Evolutionary conservation across 2,797 vertebrate species (phyloP), one percentile per base, ranked within the genome.

Genomic region (Coregonus suidteri): DNA sequence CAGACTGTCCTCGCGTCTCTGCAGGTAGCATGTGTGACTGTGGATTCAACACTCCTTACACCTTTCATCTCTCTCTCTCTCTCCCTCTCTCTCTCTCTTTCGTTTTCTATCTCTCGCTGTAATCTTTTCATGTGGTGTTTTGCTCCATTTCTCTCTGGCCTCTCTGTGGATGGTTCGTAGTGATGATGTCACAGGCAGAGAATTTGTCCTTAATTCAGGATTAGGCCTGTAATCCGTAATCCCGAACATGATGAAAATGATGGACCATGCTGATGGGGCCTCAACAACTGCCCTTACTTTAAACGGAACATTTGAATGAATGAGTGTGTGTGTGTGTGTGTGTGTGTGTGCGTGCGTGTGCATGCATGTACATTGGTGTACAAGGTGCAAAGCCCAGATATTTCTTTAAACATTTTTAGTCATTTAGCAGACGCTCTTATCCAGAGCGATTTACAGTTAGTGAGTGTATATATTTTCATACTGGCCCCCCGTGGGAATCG

Each of bases 1-100:
- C 96, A 0, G 97, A 99, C 89, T 99, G 98, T 79, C 97, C 96
- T 31, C 93, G 96, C 25, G 95, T 98, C 85, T 99, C 98, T 88
- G 97, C 98, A 98, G 98, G 98, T 99, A 96, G 6, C 34, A 1
- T 18, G 70, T 81, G 1, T 66, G 83, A 75, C 72, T 75, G 71
- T 35, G 16, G n/a, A 69, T 20, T 54, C 2, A 6, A 0, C 47
- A 20, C 31, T 13, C 67, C 54, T 75, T 62, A 73, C 51, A 67
- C 76, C 79, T 76, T 15, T 41, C 30, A 25, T 78, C 56, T 83
- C 75, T 85, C 83, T 90, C 84, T 87, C 56, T 83, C 75, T 85
- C 83, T 90, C 84, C 86, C 35, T 52, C 51, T 62, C n/a, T 25
- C n/a, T 25, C 25, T 25, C 25, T 25, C 25, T 25, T 25, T 74